Conservation (phyloP, 2,888 invertebrate genomes). For the Pyrrhosoma nymphula region DNA sequence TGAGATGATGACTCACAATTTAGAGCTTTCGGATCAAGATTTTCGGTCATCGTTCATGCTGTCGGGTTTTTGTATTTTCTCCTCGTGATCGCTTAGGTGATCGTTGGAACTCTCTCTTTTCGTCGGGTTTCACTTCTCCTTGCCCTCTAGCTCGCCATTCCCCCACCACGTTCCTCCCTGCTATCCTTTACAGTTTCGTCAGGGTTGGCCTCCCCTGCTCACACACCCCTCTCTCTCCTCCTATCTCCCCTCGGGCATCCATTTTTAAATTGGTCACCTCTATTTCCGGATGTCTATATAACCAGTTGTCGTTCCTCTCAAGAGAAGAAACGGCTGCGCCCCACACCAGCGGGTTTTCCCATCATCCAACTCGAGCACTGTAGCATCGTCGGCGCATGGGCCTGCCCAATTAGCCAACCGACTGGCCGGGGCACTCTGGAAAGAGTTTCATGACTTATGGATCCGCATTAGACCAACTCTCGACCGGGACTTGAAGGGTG, state of each 20-base stretch:
- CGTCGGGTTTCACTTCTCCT: background rate
- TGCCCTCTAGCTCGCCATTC: background rate
- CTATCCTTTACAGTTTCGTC: conserved; percentile 16
- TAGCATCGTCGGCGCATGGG: background rate
- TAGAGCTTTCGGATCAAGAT: no score
- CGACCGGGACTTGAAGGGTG: background rate
- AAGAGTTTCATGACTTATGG: background rate
- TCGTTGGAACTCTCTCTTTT: no score
- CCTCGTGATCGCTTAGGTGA: no score
- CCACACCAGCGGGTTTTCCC: background rate
- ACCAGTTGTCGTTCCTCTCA: conserved; percentile 37
- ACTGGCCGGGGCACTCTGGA: background rate
- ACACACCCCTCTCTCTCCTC: background rate
- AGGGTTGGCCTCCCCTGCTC: background rate
- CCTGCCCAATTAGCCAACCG: background rate
- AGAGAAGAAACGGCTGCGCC: background rate
- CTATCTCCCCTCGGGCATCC: background rate
- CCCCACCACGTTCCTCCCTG: background rate
- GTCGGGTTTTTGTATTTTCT: no score
- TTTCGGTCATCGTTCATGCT: no score
- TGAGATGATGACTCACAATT: no score
- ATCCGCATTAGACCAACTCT: background rate
- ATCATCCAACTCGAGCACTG: background rate
- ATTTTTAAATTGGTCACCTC: conserved; percentile 38
- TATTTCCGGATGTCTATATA: conserved; percentile 27